A percentile compares a stretch with the other conserved stretches of the same genome.
Conservation (phyloP, 2,797 vertebrate species). For the Yasuhikotakia modesta region DNA sequence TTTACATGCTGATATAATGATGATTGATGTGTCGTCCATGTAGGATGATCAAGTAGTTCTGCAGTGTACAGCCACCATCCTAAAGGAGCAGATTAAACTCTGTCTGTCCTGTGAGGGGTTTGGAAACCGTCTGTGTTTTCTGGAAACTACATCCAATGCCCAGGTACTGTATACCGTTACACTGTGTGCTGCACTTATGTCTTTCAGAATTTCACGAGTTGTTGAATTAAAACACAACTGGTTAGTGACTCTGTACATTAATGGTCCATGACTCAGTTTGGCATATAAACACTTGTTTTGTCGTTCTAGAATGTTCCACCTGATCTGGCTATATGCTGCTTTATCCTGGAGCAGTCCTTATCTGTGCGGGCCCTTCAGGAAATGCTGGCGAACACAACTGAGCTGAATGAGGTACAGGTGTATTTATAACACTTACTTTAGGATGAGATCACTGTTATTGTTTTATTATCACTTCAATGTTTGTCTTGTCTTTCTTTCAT, state of each 20-base stretch:
- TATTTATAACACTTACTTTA: background rate
- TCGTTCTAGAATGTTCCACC: conserved; percentile 86
- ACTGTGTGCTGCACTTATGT: no score
- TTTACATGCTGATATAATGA: background rate
- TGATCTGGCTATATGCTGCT: conserved; percentile 90
- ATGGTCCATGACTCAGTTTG: background rate
- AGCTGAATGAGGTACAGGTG: conserved; percentile 74
- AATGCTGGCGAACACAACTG: conserved; percentile 88
- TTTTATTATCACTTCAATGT: background rate
- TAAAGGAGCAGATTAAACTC: conserved; percentile 91
- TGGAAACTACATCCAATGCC: conserved; percentile 90
- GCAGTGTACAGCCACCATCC: conserved; percentile 87
- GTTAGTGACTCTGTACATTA: no score
- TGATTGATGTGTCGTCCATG: conserved; percentile 31
- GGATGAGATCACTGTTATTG: background rate
- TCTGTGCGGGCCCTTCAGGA: conserved; percentile 91
- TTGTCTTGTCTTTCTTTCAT: background rate
- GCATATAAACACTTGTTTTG: background rate
- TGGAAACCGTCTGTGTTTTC: conserved; percentile 89
- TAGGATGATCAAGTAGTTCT: conserved; percentile 90
- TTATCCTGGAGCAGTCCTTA: conserved; percentile 89
- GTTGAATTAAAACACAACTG: background rate
- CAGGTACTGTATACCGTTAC: conserved; percentile 73
- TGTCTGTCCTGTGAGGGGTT: conserved; percentile 92
- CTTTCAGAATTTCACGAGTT: background rate